A percentile compares a stretch with the other conserved stretches of the same genome.
Conservation (phyloP, 2,797 vertebrate species). For the Notamacropus eugenii region DNA sequence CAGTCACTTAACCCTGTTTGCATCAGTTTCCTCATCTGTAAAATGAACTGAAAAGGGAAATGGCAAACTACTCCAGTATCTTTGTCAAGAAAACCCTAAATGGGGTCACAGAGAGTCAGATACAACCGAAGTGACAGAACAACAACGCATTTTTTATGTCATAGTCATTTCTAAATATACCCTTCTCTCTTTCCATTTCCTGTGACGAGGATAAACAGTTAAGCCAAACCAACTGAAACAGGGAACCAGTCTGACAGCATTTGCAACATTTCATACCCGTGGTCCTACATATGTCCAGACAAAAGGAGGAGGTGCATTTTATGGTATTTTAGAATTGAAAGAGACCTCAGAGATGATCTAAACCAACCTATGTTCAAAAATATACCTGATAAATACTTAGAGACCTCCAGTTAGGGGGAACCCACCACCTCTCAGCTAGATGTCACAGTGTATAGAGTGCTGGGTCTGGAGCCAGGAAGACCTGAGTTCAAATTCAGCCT, state of each 20-base stretch:
- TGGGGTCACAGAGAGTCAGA: not conserved
- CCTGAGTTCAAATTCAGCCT: not conserved
- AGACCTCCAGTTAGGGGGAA: not conserved
- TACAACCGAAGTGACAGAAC: not conserved
- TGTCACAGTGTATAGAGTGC: not conserved
- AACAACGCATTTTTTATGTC: not conserved
- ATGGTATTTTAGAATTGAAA: not conserved
- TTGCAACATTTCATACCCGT: not conserved
- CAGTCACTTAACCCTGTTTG: not conserved
- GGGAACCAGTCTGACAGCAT: not conserved
- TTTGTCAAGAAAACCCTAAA: not conserved
- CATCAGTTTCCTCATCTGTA: slow-evolving; percentile 11
- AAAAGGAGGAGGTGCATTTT: not conserved
- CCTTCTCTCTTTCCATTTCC: not conserved
- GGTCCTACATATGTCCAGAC: not conserved
- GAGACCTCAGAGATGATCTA: not conserved
- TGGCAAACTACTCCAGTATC: not conserved
- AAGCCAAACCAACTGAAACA: not conserved
- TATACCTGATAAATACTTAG: not conserved
- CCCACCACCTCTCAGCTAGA: fast-evolving
- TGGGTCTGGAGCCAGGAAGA: not conserved
- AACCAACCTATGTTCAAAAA: not conserved
- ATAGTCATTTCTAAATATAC: not conserved
- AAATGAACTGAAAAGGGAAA: not conserved
- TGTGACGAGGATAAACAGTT: not conserved